Evolutionary conservation across 2,113 vertebrate genomes (phyloP), one percentile per base, ranked within the genome.

Genomic region (Oncorhynchus kisutch): DNA sequence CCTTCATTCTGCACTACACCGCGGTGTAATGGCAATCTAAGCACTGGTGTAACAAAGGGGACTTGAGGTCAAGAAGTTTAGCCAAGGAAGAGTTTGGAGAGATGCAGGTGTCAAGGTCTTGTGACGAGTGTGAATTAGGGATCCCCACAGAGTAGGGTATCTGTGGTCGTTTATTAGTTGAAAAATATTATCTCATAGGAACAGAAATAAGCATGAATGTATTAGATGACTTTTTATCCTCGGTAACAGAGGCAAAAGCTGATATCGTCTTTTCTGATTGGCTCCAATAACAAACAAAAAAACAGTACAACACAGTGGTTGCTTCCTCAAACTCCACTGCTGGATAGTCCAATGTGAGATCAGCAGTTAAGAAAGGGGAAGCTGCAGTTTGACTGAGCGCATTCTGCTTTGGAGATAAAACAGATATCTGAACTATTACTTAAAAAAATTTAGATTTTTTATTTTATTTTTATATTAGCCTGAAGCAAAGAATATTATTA

Each of bases 321-420:
- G 77, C 81, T 76, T 51, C 64, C 68, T 54, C 64, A 16, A 31
- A 13, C 80, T 79, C 71, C 25, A 64, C 72, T 83, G 29, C 77
- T 85, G 78, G 79, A 74, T 65, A 27, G 72, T 75, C 74, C 59
- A 62, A 24, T 62, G 59, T 62, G 39, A 77, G 71, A 22, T 62
- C 5, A 62, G 51, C 27, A 31, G 76, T 48, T 75, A 57, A 82
- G 76, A 4, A 62, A 62, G 49, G 39, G 16, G 51, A 71, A 34
- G 60, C 0, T 3, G 45, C 67, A 39, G 74, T 25, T 75, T 78
- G 39, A 74, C 51, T 60, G 77, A 74, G 67, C 70, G 79, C 25
- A 67, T 57, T 79, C 84, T 78, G 70, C 73, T 78, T 81, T 75
- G 27, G 67, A 73, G 57, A 78, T 78, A 78, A 84, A 82, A 83